phyloP scores from a whole-genome alignment of 1,140 invertebrate species.

The Agrypnia vestita region DNA sequence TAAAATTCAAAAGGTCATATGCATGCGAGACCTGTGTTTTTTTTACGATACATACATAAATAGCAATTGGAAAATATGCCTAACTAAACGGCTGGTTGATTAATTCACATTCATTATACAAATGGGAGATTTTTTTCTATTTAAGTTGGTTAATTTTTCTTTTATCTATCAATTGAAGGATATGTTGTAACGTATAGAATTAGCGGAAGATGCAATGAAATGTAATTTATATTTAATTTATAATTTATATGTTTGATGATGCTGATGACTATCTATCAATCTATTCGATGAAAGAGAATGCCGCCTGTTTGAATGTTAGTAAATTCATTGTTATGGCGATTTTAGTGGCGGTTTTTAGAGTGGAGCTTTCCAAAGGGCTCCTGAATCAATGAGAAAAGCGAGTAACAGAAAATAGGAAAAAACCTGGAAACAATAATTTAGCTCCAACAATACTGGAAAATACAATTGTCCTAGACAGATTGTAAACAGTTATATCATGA shows the following conservation, averaged over 20 bases:
- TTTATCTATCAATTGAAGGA: constrained; percentile 13
- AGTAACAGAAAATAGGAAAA: too few relatives aligned
- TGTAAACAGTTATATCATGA: too few relatives aligned
- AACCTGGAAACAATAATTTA: too few relatives aligned
- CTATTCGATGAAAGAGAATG: constrained; percentile 1
- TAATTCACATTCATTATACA: constrained; percentile 4
- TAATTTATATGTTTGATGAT: neutral
- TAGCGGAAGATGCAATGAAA: too few relatives aligned
- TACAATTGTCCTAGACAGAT: too few relatives aligned
- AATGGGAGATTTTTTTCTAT: constrained; percentile 2
- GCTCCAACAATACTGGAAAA: too few relatives aligned
- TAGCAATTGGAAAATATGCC: constrained; percentile 5
- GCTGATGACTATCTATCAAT: constrained; percentile 3
- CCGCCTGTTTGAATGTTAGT: neutral
- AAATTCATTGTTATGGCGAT: constrained; percentile 27
- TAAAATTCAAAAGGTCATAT: constrained; percentile 16
- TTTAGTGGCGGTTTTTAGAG: too few relatives aligned
- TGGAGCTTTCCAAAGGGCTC: too few relatives aligned
- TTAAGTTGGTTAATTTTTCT: neutral
- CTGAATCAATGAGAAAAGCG: too few relatives aligned
- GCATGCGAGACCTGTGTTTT: neutral
- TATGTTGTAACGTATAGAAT: neutral
- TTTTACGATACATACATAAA: constrained; percentile 13
- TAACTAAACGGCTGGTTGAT: neutral
- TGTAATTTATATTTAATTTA: too few relatives aligned